Conservation (phyloP, 2,888 invertebrate species). For the Orthosia gothica region DNA sequence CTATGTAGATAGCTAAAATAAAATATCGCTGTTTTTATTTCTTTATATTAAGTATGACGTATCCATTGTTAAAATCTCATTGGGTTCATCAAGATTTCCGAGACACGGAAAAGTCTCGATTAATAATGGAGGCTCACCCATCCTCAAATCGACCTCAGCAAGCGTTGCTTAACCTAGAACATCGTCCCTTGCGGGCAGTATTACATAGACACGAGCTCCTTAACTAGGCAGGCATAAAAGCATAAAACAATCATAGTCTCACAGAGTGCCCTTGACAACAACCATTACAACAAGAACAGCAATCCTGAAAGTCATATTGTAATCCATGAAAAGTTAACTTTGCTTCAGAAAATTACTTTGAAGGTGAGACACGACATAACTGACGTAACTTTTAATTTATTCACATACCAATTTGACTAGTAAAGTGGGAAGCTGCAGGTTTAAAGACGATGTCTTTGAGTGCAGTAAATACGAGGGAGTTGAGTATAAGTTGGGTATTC, state of each 20-base stretch:
- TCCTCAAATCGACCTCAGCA: no score
- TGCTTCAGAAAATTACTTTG: conserved; percentile 79
- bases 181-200: no score
- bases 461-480: conserved; percentile 35
- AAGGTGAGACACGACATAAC: conserved; percentile 46
- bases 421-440: conserved; percentile 66
- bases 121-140: no score
- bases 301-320: conserved; percentile 75
- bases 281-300: conserved; percentile 62
- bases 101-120: no score
- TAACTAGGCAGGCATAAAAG: neutral
- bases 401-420: conserved; percentile 84
- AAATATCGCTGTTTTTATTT: no score
- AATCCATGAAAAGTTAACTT: conserved; percentile 83
- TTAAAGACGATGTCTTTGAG: conserved; percentile 46
- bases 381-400: conserved; percentile 81
- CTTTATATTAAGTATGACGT: no score
- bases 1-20: no score
- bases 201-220: no score
- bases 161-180: no score
- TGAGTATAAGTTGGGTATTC: conserved; percentile 13
- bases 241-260: conserved; percentile 39
- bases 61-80: no score
- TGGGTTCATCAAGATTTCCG: no score
- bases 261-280: conserved; percentile 36